Evolutionary conservation across 2,888 invertebrate genomes (phyloP).

Genomic region (Tigriopus californicus): DNA sequence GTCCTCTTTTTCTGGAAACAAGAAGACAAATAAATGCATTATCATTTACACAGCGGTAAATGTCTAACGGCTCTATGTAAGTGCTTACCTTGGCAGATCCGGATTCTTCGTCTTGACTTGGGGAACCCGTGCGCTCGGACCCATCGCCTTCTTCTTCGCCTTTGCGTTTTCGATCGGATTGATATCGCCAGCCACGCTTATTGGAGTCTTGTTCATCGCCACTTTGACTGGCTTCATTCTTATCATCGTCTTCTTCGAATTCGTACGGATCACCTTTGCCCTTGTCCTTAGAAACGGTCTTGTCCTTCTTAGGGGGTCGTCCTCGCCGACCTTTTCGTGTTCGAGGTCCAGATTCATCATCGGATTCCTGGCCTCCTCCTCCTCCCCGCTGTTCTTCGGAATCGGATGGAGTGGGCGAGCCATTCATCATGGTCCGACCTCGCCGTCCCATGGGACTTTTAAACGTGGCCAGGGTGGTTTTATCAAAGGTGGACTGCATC

Average conservation of each 20-base stretch:
- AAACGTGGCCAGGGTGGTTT: neutral
- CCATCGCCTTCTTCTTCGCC: too few relatives aligned
- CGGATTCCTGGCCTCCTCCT: conserved; percentile 18
- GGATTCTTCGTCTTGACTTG: too few relatives aligned
- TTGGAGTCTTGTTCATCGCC: neutral
- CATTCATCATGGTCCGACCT: neutral
- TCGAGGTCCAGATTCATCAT: conserved; percentile 13
- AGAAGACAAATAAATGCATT: too few relatives aligned
- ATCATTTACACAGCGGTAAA: too few relatives aligned
- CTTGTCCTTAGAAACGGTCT: neutral
- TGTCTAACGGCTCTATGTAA: too few relatives aligned
- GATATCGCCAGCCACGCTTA: too few relatives aligned
- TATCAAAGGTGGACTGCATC: neutral
- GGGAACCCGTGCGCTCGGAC: too few relatives aligned
- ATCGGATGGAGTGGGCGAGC: conserved; percentile 15
- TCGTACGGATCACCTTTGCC: conserved; percentile 10
- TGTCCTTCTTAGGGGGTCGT: conserved; percentile 5
- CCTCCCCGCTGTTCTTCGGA: conserved; percentile 18
- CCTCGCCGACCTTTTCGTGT: conserved; percentile 7
- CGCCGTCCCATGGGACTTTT: neutral
- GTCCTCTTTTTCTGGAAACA: neutral
- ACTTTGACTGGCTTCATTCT: neutral
- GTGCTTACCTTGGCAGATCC: neutral
- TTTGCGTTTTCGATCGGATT: too few relatives aligned
- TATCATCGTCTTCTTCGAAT: conserved; percentile 10